Evolutionary conservation across 2,888 invertebrate species (phyloP), one percentile per base, ranked within the genome.

Genomic region (Clistopyga incitator): DNA sequence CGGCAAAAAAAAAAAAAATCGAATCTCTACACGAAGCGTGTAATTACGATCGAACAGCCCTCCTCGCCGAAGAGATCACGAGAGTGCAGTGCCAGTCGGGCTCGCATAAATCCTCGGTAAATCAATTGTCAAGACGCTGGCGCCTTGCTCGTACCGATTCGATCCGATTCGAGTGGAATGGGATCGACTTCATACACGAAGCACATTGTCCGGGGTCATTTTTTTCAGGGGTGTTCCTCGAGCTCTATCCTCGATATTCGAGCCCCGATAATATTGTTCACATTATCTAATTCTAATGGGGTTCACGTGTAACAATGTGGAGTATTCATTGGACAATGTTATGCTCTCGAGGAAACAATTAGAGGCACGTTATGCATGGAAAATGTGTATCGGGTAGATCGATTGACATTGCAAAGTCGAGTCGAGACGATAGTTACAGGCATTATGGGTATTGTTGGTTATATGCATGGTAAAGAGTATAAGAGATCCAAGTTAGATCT

Each of bases 101-200:
- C 56, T 18, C 18, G 42, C 61, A 77, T 56, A 65, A 72, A 72
- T 79, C 45, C 52, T 65, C 64, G n/a, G 56, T 76, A 81, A 81
- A 77, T 81, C 81, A 81, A 77, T 81, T 71, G 45, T 56, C 56
- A 13, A 38, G 77, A 59, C 70, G 50, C 50, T 67, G 77, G 81
- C 81, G 77, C 81, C 77, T 78, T 70, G 18, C 34, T 2, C 29
- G 67, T 67, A 29, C 47, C 64, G 25, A 67, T 67, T 67, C 47
- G 47, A 67, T 47, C 25, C 25, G n/a, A 45, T 11, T 18, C 15
- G 20, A 15, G 20, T 65, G 45, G 59, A 61, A 61, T n/a, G n/a
- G 29, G 34, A 61, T 29, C 10, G 29, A 29, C 59, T 11, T 34
- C 10, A 34, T 29, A 29, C 20, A 64, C 20, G 10, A 6, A 45